Evolutionary conservation across 2,797 vertebrate species (phyloP), one percentile per base, ranked within the genome.

Genomic region (Megalops cyprinoides): DNA sequence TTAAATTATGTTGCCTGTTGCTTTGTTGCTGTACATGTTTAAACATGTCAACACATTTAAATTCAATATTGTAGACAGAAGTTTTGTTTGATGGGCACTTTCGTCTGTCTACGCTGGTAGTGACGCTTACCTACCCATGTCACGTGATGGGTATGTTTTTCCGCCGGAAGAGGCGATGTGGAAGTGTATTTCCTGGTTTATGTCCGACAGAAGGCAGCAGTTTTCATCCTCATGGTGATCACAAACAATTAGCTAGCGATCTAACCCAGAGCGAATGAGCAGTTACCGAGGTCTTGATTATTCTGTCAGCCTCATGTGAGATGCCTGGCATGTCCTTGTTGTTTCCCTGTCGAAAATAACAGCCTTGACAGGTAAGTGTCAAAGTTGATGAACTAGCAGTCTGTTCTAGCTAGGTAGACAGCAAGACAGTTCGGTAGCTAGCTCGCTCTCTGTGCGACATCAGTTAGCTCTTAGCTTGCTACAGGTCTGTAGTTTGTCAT

Each of bases 131-230:
- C 46, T 46, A 48, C 46, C 34, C 1, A 14, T 42, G 5, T 58
- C 78, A 79, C 67, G 78, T 79, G 78, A 14, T 51, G 37, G 0
- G 0, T 1, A 28, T 67, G 34, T 25, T 56, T n/a, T 79, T 87
- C 82, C 84, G 79, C 78, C 82, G 83, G 86, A 84, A 82, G n/a
- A 25, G n/a, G 53, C 39, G 74, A 20, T 14, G 37, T 3, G 74
- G 75, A 79, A 51, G 74, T 76, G 49, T 60, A 58, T 82, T 88
- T 88, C 87, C 87, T 76, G 85, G 65, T 83, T 71, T 79, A 65
- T 87, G 84, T 85, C 82, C 34, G 28, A 76, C n/a, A 76, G 4
- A 76, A 56, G 18, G 51, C 42, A 42, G 48, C 37, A 60, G 39
- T 78, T 46, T 46, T 74, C 28, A 74, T 42, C 49, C 37, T 34